A percentile compares a stretch with the other conserved stretches of the same genome.
Evolutionary conservation across 2,888 invertebrate genomes (phyloP).

Genomic region (Drosophila atripex): DNA sequence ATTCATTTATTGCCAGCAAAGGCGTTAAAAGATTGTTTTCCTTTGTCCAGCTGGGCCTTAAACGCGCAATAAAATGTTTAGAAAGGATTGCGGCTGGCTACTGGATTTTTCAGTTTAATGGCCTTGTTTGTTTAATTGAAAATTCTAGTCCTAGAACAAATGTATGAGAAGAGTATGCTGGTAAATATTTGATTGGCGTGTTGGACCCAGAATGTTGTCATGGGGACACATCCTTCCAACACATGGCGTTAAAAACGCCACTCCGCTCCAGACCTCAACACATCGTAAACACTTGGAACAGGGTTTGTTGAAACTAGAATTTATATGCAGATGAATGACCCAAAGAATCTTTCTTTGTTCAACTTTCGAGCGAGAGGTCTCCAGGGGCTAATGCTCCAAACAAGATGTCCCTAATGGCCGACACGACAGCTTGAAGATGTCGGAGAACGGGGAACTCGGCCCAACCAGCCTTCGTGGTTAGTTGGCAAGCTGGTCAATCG

Average conservation of each 20-base stretch:
- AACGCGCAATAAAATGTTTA: conserved; percentile 11
- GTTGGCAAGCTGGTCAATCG: conserved; percentile 24
- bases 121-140: not conserved
- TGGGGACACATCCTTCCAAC: not conserved
- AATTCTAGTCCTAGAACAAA: not conserved
- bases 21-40: conserved; percentile 22
- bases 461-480: not conserved
- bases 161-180: not conserved
- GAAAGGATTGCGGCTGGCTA: conserved; percentile 1
- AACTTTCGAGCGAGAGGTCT: not conserved
- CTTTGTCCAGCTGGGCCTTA: not conserved
- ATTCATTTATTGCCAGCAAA: conserved; percentile 17
- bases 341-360: conserved; percentile 13
- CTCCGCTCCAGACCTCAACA: not conserved
- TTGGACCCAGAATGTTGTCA: not conserved
- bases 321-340: conserved; percentile 48
- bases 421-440: conserved; percentile 31
- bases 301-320: conserved; percentile 1
- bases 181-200: not conserved
- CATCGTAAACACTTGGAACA: conserved; percentile 6
- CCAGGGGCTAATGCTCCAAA: conserved; percentile 28
- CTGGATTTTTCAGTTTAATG: not conserved
- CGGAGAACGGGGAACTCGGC: conserved; percentile 16
- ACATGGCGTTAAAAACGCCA: not conserved
- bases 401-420: conserved; percentile 43